phyloP scores from a whole-genome alignment of 2,113 vertebrate genomes.

The Mohoua ochrocephala region DNA sequence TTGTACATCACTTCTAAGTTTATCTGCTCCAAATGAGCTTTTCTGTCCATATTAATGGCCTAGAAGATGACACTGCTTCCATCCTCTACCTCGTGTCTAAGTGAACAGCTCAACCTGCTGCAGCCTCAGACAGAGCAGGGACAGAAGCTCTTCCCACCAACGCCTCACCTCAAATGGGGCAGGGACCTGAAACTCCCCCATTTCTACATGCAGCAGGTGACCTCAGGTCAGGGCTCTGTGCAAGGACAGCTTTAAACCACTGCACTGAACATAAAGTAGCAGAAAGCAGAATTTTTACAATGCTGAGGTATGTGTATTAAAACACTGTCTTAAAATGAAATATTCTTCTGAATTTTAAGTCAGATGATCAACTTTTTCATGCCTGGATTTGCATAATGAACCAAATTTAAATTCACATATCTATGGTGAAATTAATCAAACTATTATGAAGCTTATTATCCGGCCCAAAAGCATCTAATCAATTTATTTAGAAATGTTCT shows the following conservation, averaged over 20 bases:
- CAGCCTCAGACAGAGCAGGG: background rate
- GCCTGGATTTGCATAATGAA: background rate
- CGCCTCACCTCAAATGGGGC: background rate
- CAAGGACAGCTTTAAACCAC: background rate
- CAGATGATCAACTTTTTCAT: background rate
- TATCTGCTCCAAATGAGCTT: background rate
- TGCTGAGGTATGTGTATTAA: background rate
- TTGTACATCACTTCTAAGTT: background rate
- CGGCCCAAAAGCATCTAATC: background rate
- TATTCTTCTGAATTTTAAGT: background rate
- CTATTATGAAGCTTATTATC: background rate
- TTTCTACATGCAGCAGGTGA: background rate
- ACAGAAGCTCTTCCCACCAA: background rate
- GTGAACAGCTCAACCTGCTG: background rate
- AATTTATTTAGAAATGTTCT: background rate
- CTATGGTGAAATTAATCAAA: background rate
- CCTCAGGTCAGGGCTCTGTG: background rate
- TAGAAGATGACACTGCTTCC: background rate
- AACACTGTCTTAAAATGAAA: background rate
- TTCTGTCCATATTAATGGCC: background rate
- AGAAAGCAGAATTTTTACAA: background rate
- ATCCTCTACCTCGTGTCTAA: too few species aligned
- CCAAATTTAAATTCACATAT: background rate
- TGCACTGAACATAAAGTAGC: background rate
- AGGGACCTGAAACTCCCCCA: background rate